Base-by-base conservation (phyloP, 2,797 vertebrate species). In the Trachops cirrhosus region DNA sequence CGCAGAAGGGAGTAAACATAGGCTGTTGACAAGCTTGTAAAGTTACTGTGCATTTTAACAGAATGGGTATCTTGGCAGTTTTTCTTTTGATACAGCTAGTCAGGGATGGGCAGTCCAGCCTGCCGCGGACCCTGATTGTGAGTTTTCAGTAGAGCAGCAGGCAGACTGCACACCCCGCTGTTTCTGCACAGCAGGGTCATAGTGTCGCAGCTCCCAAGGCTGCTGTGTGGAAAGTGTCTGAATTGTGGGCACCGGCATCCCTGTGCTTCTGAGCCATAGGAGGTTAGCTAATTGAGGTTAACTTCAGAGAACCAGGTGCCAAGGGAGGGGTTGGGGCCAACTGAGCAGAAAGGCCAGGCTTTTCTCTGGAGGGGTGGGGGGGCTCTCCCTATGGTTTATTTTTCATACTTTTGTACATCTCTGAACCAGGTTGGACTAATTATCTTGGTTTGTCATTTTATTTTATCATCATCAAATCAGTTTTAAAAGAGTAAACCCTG, bases 241-340 rank as follows among this genome's bases (percentile, higher is more conserved):
- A 91, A 91, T 85, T 95, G 50, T 34, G 87, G 44, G 24, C 71
- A 86, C 91, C 59, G 59, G 88, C 64, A 64, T 68, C 14, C 75
- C 70, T 70, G 68, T 92, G 26, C 85, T 96, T 80, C 92, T 18
- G 52, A 95, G 78, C 82, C 34, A 2, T 19, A 34, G 19, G 14
- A 68, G 10, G 12, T 92, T 96, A 70, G 59, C 77, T 97, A 84
- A 89, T 80, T 95, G 46, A 96, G 75, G 78, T 74, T 94, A 82
- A 12, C 14, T 92, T 97, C 5, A 62, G 86, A 68, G 54, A 97
- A 52, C 83, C 96, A 62, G 87, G 96, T 50, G 29, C 57, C 91
- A 9, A 64, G 68, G 62, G 48, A 73, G 15, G 34, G 41, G 6
- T 70, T 78, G 75, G 44, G 83, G 44, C 77, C 73, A 15, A 74